These are phyloP conservation scores for Archivesica marissinica DNA, from an alignment of 1,140 invertebrate species.

Conservation along the genomic window DNA sequence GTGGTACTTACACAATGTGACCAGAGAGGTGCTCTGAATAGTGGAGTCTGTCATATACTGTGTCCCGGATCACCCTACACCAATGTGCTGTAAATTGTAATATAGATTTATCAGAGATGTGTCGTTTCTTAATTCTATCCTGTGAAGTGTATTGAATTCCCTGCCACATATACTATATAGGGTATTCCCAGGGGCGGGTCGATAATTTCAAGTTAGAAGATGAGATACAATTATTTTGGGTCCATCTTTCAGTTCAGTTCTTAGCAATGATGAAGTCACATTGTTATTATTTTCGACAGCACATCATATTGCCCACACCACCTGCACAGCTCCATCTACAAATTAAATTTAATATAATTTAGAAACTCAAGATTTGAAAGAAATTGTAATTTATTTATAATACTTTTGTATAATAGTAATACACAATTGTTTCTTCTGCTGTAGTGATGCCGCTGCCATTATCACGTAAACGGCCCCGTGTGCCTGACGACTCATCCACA, in stretches of 20 bases:
- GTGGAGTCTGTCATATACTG: too few relatives aligned
- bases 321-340: not conserved
- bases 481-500: constrained; percentile 1
- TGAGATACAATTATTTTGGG: too few relatives aligned
- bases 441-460: constrained; percentile 16
- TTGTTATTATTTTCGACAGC: not conserved
- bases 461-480: constrained; percentile 23
- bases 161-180: too few relatives aligned
- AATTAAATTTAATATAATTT: not conserved
- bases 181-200: too few relatives aligned
- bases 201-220: too few relatives aligned
- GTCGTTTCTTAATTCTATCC: too few relatives aligned
- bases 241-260: not conserved
- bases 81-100: too few relatives aligned
- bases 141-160: too few relatives aligned
- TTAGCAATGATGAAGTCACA: not conserved
- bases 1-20: too few relatives aligned
- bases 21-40: too few relatives aligned
- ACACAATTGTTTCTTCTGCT: constrained; percentile 31
- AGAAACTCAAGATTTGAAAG: not conserved
- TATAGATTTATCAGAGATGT: too few relatives aligned
- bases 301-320: not conserved
- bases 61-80: too few relatives aligned
- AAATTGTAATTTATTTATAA: not conserved
- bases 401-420: not conserved